Conservation (phyloP, 2,888 invertebrate genomes). For the Tipula unca region DNA sequence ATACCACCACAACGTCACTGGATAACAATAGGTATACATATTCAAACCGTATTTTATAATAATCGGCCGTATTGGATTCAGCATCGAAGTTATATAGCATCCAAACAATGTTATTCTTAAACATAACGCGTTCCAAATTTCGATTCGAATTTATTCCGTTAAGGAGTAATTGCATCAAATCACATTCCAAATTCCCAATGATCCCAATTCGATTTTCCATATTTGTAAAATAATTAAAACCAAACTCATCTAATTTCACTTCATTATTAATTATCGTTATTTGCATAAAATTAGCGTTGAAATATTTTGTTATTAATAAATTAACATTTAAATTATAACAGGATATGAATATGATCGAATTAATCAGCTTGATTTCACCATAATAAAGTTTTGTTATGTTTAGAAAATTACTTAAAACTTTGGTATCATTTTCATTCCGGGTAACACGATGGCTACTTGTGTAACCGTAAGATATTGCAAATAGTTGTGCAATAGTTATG, state of each 20-base stretch:
- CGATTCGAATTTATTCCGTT: not conserved
- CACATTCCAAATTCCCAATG: not conserved
- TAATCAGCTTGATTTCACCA: not conserved
- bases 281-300: not conserved
- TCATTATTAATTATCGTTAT: not conserved
- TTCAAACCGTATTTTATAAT: not conserved
- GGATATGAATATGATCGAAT: not conserved
- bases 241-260: not conserved
- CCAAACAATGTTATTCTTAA: not conserved
- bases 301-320: not conserved
- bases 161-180: not conserved
- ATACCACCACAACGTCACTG: not conserved
- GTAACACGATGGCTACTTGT: too few relatives aligned
- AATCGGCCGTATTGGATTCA: not conserved
- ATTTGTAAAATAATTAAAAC: not conserved
- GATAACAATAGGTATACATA: not conserved
- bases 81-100: not conserved
- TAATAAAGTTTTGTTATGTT: not conserved
- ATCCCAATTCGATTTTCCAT: not conserved
- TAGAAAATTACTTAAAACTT: not conserved
- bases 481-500: not conserved
- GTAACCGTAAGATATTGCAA: not conserved
- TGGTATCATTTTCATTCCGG: not conserved
- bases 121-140: not conserved
- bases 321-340: not conserved